phyloP scores from a whole-genome alignment of 2,113 vertebrate genomes.

The Nipponia nippon region DNA sequence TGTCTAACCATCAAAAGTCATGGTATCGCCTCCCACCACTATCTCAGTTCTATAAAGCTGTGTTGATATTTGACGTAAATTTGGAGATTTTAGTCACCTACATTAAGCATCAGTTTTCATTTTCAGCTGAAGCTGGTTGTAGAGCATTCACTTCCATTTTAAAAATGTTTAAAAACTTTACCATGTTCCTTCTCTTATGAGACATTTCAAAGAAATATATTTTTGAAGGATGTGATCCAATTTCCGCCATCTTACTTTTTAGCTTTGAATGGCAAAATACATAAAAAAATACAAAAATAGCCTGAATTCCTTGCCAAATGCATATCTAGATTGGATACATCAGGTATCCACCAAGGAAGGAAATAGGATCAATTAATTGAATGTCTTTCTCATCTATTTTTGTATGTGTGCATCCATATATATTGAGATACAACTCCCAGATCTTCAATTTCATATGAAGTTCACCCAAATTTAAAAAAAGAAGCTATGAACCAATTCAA shows the following conservation, averaged over 20 bases:
- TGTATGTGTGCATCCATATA: background rate
- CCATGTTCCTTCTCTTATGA: fast-evolving
- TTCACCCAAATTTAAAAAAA: background rate
- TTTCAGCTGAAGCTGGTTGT: background rate
- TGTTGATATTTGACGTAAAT: fast-evolving
- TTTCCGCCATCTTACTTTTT: background rate
- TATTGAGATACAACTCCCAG: background rate
- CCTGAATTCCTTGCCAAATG: background rate
- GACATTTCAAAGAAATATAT: background rate
- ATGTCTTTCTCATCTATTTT: background rate
- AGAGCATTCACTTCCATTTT: background rate
- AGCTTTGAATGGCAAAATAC: background rate
- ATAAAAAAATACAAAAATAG: background rate
- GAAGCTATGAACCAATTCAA: background rate
- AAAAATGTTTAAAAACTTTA: background rate
- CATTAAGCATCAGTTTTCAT: background rate
- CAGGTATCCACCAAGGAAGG: background rate
- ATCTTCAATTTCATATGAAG: background rate
- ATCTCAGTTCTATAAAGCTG: background rate
- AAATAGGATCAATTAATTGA: background rate
- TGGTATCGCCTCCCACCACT: background rate
- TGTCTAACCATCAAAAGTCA: background rate
- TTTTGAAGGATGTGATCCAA: background rate
- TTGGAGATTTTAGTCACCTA: background rate
- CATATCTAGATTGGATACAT: background rate